Evolutionary conservation across 2,888 invertebrate genomes (phyloP).

Genomic region (Dascillus cervinus): DNA sequence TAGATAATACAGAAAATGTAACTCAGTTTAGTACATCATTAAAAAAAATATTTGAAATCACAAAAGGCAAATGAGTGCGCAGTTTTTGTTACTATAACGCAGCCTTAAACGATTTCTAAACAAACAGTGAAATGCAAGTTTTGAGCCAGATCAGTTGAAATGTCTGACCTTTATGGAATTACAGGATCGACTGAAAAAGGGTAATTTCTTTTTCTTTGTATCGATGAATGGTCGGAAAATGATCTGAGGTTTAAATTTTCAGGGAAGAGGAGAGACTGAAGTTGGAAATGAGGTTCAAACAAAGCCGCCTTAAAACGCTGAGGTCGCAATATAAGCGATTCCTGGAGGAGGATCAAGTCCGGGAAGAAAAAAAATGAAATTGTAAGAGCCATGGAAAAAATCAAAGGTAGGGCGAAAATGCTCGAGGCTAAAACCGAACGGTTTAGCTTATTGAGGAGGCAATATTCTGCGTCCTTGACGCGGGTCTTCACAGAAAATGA

Average conservation of each 20-base stretch:
- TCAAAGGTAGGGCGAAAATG: slow-evolving; percentile 49
- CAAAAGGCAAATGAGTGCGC: too few species aligned
- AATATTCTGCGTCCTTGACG: slow-evolving; percentile 30
- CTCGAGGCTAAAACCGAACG: slow-evolving; percentile 54
- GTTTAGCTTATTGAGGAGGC: slow-evolving; percentile 44
- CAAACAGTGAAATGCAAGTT: neutral
- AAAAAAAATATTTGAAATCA: too few species aligned
- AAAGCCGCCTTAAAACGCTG: slow-evolving; percentile 35
- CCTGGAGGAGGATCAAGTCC: slow-evolving; percentile 50
- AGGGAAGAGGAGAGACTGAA: slow-evolving; percentile 49
- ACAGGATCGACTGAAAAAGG: slow-evolving; percentile 39
- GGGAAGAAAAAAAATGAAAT: slow-evolving; percentile 54
- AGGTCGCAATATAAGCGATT: slow-evolving; percentile 45
- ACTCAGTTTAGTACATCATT: too few species aligned
- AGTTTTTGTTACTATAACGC: too few species aligned
- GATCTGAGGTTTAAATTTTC: slow-evolving; percentile 16
- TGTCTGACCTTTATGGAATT: slow-evolving; percentile 26
- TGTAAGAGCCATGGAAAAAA: slow-evolving; percentile 48
- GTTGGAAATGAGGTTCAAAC: slow-evolving; percentile 47
- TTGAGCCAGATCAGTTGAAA: slow-evolving; percentile 5
- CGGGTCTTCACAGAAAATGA: slow-evolving; percentile 8
- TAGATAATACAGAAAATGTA: too few species aligned
- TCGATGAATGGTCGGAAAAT: neutral
- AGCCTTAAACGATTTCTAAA: too few species aligned
- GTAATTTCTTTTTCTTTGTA: slow-evolving; percentile 22